A percentile compares a stretch with the other conserved stretches of the same genome.
Evolutionary conservation across 2,797 vertebrate species (phyloP).

Genomic region (Phrynocephalus forsythii): DNA sequence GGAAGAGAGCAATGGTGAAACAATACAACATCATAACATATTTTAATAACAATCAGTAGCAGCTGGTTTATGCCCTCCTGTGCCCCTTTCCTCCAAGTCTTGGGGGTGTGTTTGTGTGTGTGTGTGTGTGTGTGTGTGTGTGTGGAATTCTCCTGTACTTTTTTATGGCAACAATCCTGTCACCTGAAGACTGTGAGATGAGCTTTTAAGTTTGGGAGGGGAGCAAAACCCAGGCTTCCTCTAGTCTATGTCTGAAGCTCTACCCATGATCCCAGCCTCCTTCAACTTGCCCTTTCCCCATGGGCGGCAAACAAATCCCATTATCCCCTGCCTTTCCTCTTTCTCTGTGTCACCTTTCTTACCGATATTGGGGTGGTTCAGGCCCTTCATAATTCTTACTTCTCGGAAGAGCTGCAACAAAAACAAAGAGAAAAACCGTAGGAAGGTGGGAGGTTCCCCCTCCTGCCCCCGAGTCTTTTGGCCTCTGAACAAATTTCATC

Average conservation of each 20-base stretch:
- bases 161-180: background rate
- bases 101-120: no score
- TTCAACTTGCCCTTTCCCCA: background rate
- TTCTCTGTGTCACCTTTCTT: constrained; percentile 59
- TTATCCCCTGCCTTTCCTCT: background rate
- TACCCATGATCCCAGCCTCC: background rate
- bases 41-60: background rate
- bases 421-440: constrained; percentile 13
- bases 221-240: background rate
- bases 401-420: constrained; percentile 87
- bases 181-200: background rate
- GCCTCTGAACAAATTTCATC: no score
- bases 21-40: no score
- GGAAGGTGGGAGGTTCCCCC: accelerated
- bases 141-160: background rate
- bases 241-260: background rate
- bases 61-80: no score
- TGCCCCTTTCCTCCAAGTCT: no score
- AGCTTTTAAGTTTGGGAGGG: background rate
- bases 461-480: no score
- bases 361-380: constrained; percentile 96
- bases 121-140: no score
- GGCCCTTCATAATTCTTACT: constrained; percentile 94
- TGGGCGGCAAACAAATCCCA: background rate
- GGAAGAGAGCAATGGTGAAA: no score